Evolutionary conservation across 2,888 invertebrate species (phyloP), one percentile per base, ranked within the genome.

Genomic region (Nematopogon swammerdamellus): DNA sequence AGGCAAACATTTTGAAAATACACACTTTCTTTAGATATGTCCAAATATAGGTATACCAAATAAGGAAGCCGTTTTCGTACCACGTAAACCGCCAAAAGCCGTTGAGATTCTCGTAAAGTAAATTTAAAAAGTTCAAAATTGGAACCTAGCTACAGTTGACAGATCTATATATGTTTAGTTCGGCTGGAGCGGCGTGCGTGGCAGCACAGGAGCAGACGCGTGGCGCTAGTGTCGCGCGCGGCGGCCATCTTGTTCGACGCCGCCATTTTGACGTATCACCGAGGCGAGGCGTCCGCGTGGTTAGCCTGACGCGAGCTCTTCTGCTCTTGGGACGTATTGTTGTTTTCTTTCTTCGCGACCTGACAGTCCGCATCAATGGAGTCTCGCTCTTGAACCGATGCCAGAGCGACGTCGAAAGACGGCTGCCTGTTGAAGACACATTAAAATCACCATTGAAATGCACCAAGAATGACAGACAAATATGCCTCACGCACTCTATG

Each of bases 351-450:
- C 20, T 48, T 44, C 25, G n/a, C 20, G 5, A 16, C 19, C n/a
- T 19, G 25, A 42, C 5, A 30, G 2, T 47, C 47, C 17, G 10
- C 17, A 30, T 18, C 18, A 17, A 17, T n/a, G 30, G 47, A 20
- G 25, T 17, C 30, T 10, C 30, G 29, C 54, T 79, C 77, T 52
- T 70, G 61, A 0, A 79, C 77, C 1, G 79, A 67, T 53, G 77
- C 77, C 8, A 79, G 59, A 1, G 62, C 70, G 18, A 71, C 65
- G 57, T 79, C 79, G 55, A 79, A 79, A 2, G 79, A 79, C 4
- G 68, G 56, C 65, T 76, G 75, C 50, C 72, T 72, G 63, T 54
- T 49, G 59, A 53, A 51, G 55, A 52, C 19, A 18, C n/a, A n/a
- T n/a, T n/a, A n/a, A n/a, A n/a, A n/a, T n/a, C n/a, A n/a, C n/a